Percentiles rank a stretch among this genome's conserved stretches.
These are phyloP conservation scores for Lydus trimaculatus DNA, from an alignment of 2,888 invertebrate genomes.

Conservation along the genomic window DNA sequence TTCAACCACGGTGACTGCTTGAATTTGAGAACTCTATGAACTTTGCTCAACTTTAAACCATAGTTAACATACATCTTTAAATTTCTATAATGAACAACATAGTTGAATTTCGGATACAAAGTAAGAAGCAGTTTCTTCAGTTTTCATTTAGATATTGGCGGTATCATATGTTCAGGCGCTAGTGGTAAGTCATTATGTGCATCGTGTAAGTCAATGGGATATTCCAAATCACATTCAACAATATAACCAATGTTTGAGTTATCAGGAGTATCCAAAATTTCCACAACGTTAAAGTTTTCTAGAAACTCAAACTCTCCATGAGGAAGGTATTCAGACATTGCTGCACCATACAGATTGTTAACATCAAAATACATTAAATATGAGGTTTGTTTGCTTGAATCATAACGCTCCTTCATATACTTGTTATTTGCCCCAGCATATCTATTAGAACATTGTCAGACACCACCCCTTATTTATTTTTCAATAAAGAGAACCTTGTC, in stretches of 20 bases:
- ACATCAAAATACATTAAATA: slow-evolving; percentile 49
- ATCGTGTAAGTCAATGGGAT: slow-evolving; percentile 50
- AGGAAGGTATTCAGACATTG: slow-evolving; percentile 45
- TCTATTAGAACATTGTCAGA: slow-evolving; percentile 45
- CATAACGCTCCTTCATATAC: slow-evolving; percentile 44
- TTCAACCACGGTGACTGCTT: slow-evolving; percentile 37
- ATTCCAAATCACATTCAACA: slow-evolving; percentile 32
- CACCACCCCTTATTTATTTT: slow-evolving; percentile 47
- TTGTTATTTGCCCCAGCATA: slow-evolving; percentile 52
- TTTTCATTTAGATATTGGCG: not conserved
- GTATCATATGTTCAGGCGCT: slow-evolving; percentile 7
- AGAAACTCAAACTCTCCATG: slow-evolving; percentile 41
- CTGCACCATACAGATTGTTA: slow-evolving; percentile 45
- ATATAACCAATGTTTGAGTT: slow-evolving; percentile 45
- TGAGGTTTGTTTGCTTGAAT: slow-evolving; percentile 35
- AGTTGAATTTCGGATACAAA: slow-evolving; percentile 35
- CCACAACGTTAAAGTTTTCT: not conserved
- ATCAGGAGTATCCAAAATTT: not conserved
- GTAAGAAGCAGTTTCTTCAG: slow-evolving; percentile 29
- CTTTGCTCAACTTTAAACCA: slow-evolving; percentile 29
- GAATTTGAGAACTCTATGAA: slow-evolving; percentile 33
- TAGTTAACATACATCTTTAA: slow-evolving; percentile 38
- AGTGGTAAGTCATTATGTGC: slow-evolving; percentile 31
- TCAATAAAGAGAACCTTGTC: slow-evolving; percentile 49
- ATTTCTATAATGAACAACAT: slow-evolving; percentile 32